Percentiles rank a stretch among this genome's conserved stretches.
phyloP scores from a whole-genome alignment of 2,888 invertebrate genomes.

The Sympetrum striolatum region DNA sequence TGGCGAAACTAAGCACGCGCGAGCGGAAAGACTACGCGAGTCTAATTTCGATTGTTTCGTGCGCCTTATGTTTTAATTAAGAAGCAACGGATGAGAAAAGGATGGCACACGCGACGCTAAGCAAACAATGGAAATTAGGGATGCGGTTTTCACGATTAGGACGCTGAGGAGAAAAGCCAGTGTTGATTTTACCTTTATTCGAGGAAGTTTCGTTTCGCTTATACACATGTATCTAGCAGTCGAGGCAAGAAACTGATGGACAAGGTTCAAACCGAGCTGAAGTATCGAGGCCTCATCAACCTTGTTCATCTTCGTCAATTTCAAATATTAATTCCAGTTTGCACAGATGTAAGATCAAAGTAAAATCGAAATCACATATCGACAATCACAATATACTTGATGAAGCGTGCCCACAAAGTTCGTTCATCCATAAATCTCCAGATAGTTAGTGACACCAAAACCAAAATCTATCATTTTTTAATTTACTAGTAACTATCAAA shows the following conservation, averaged over 20 bases:
- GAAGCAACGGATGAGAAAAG: background rate
- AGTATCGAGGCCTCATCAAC: no score
- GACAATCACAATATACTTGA: no score
- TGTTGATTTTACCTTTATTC: background rate
- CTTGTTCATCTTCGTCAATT: no score
- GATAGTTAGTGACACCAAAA: no score
- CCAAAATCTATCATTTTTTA: no score
- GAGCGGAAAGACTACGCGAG: background rate
- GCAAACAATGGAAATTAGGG: background rate
- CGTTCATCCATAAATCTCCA: no score
- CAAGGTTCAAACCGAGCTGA: background rate
- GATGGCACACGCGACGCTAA: background rate
- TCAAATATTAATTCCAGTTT: no score
- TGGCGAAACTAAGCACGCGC: background rate
- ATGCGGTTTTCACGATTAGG: background rate
- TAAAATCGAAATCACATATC: no score
- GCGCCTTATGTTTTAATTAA: background rate
- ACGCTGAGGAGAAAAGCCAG: background rate
- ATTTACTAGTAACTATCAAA: no score
- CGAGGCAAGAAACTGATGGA: background rate
- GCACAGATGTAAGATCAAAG: no score
- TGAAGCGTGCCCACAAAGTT: no score
- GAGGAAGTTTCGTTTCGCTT: background rate
- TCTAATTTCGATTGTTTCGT: background rate
- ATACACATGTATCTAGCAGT: background rate